Base-by-base conservation (phyloP, 2,888 invertebrate genomes). In the Bimastos eiseni region DNA sequence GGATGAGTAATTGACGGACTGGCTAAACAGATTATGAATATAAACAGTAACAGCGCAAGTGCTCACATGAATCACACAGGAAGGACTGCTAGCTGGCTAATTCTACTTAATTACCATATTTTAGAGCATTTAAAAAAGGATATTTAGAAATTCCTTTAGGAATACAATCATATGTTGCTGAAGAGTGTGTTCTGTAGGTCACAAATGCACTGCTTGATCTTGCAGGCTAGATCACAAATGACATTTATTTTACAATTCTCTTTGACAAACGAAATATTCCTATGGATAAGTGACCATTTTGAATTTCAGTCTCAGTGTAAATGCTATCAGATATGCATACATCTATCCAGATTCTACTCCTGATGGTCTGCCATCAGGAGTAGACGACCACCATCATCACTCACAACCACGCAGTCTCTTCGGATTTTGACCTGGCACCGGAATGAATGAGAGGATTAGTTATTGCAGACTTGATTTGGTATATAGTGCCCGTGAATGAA, bases 61-160 rank as follows among this genome's bases (percentile, higher is more conserved):
- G 24, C 6, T n/a, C n/a, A n/a, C n/a, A 70, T n/a, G n/a, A 70
- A 70, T n/a, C 70, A 70, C n/a, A n/a, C 70, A 70, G 30, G 70
- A 70, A 70, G 30, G n/a, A 70, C n/a, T 30, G 30, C n/a, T 70
- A n/a, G 70, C 13, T 17, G 70, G n/a, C 70, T 70, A n/a, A 70
- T 70, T 70, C 30, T 70, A 70, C 70, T 8, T 8, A 70, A 70
- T 70, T n/a, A 11, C n/a, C 0, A n/a, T 70, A 17, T n/a, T n/a
- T 70, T n/a, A n/a, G n/a, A 70, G 70, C 70, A n/a, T 70, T 70
- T 70, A n/a, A 70, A n/a, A 70, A 70, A n/a, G 30, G 70, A n/a
- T n/a, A 49, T 49, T 49, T 49, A 70, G 70, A 5, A 70, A 70
- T 8, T n/a, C 70, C 30, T 70, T 70, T 70, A 70, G 70, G n/a